These are phyloP conservation scores for Zaprionus africanus DNA, from an alignment of 1,140 invertebrate species.

Conservation along the genomic window DNA sequence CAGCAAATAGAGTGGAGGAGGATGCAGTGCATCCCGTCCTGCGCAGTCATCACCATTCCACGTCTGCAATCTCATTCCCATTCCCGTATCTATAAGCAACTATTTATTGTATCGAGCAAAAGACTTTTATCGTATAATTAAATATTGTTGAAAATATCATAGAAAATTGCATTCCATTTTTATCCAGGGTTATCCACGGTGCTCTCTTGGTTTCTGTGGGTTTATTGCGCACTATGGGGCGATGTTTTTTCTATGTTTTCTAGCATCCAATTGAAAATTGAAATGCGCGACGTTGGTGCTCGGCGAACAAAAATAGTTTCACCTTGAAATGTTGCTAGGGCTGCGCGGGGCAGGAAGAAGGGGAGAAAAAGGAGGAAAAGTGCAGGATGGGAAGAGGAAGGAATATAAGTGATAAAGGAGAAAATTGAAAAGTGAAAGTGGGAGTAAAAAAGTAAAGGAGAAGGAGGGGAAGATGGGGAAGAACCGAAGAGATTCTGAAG, in stretches of 20 bases:
- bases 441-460: background rate
- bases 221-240: constrained; percentile 73
- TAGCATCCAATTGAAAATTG: constrained; percentile 60
- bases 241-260: constrained; percentile 50
- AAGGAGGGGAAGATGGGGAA: background rate
- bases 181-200: constrained; percentile 13
- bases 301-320: constrained; percentile 69
- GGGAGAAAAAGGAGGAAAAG: background rate
- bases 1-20: constrained; percentile 28
- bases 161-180: constrained; percentile 5
- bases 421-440: background rate
- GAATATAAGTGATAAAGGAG: background rate
- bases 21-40: background rate
- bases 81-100: background rate
- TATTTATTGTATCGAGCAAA: constrained; percentile 41
- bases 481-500: background rate
- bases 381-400: background rate
- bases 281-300: constrained; percentile 16
- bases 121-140: constrained; percentile 41
- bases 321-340: constrained; percentile 57
- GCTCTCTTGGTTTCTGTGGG: constrained; percentile 16
- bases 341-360: background rate
- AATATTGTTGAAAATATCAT: constrained; percentile 13
- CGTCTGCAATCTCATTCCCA: background rate
- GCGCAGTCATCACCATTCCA: background rate